These are phyloP conservation scores for Agelas oroides DNA, from an alignment of 37 sponge, comb jelly and placozoan species.

Conservation along the genomic window DNA sequence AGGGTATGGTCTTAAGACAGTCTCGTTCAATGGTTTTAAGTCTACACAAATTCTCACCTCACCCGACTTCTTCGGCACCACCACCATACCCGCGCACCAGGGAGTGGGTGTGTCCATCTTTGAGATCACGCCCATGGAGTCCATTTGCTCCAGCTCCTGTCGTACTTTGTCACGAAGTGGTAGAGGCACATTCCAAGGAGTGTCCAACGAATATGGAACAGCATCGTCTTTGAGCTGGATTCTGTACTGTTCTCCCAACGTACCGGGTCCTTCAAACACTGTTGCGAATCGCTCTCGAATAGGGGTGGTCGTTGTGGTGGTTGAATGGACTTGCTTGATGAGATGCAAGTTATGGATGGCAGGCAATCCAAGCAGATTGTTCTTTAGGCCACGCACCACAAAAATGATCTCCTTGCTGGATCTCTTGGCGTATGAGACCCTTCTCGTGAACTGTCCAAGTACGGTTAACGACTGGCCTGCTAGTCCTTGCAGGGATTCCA, in stretches of 20 bases:
- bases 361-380: slow-evolving; percentile 25
- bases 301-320: not conserved
- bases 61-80: no score
- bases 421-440: not conserved
- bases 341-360: slow-evolving; percentile 32
- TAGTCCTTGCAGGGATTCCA: no score
- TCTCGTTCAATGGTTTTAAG: no score
- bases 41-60: no score
- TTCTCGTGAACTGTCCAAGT: slow-evolving; percentile 5
- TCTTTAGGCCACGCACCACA: no score
- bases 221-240: slow-evolving; percentile 34
- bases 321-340: not conserved
- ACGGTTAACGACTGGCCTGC: not conserved
- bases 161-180: slow-evolving; percentile 24
- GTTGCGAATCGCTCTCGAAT: not conserved
- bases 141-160: slow-evolving; percentile 32
- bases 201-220: slow-evolving; percentile 17
- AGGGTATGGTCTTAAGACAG: slow-evolving; percentile 9
- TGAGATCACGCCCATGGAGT: slow-evolving; percentile 25
- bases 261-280: no score
- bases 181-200: slow-evolving; percentile 21
- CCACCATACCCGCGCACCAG: no score
- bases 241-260: slow-evolving; percentile 1
- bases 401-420: not conserved
- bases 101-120: no score